A percentile compares a stretch with the other conserved stretches of the same genome.
Conservation (phyloP, 2,888 invertebrate genomes). For the Allolobophora icterica region DNA sequence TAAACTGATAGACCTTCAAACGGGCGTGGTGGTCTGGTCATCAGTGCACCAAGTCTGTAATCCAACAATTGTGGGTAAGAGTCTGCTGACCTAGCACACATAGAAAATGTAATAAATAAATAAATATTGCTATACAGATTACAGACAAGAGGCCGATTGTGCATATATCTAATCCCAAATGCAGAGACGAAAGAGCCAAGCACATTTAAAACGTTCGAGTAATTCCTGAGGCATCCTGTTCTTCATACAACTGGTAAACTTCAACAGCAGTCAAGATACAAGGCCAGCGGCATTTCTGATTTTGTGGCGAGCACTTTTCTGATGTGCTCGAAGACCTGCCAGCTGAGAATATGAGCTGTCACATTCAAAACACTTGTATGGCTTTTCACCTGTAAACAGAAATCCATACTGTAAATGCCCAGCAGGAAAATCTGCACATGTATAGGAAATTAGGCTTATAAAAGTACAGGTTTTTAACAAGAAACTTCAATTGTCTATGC, state of each 20-base stretch:
- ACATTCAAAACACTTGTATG: constrained; percentile 60
- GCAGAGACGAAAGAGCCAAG: no score
- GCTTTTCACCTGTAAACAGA: constrained; percentile 58
- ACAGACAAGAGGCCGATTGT: background rate
- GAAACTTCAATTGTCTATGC: background rate
- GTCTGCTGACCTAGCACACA: background rate
- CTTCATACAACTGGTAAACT: background rate
- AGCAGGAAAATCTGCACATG: background rate
- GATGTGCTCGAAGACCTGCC: constrained; percentile 62
- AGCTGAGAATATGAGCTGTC: constrained; percentile 62
- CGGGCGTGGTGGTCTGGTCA: no score
- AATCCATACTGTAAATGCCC: background rate
- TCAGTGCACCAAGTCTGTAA: no score
- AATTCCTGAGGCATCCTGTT: background rate
- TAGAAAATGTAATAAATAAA: background rate
- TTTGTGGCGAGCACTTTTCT: constrained; percentile 60
- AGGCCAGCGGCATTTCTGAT: constrained; percentile 3
- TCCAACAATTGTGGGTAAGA: no score
- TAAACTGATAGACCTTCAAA: no score
- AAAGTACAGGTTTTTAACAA: background rate
- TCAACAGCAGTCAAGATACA: background rate
- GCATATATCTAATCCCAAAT: background rate
- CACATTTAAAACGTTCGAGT: background rate
- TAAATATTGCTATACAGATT: background rate
- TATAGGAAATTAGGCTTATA: no score